Percentiles rank a stretch among this genome's conserved stretches.
These are phyloP conservation scores for Hemicentrotus pulcherrimus DNA, from an alignment of 35 echinoderm and acorn worm species.

Conservation along the genomic window DNA sequence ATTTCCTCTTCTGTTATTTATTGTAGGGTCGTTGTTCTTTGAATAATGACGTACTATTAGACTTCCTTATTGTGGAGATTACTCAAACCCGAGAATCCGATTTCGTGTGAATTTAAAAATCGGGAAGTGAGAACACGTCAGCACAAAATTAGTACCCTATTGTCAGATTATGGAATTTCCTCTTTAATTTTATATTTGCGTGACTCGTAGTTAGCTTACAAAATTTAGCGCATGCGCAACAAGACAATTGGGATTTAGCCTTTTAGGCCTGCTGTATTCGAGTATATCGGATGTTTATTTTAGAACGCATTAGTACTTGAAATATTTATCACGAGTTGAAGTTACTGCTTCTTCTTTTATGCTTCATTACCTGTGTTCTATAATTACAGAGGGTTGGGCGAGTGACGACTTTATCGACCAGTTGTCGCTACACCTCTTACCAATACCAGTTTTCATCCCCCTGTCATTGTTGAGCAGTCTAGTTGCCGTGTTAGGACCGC, in stretches of 20 bases:
- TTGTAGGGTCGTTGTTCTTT: not conserved
- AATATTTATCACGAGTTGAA: too few species aligned
- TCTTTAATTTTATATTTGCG: not conserved
- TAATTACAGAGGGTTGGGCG: not conserved
- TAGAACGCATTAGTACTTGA: too few species aligned
- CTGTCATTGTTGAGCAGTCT: not conserved
- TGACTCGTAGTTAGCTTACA: not conserved
- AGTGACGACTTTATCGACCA: not conserved
- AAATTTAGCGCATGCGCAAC: too few species aligned
- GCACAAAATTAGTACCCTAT: not conserved
- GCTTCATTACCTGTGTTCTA: not conserved
- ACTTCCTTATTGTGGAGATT: not conserved
- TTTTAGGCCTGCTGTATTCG: too few species aligned
- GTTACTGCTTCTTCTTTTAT: too few species aligned
- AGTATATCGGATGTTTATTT: too few species aligned
- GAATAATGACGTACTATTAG: not conserved
- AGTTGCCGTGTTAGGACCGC: not conserved
- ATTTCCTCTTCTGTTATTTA: not conserved
- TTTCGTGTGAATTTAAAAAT: not conserved
- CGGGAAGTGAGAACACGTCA: too few species aligned
- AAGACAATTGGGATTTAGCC: too few species aligned
- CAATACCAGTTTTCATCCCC: not conserved
- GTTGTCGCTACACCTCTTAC: constrained; percentile 25
- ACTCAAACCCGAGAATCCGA: too few species aligned
- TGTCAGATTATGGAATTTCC: not conserved